Evolutionary conservation across 2,888 invertebrate species (phyloP).

Genomic region (Scaeva pyrastri): DNA sequence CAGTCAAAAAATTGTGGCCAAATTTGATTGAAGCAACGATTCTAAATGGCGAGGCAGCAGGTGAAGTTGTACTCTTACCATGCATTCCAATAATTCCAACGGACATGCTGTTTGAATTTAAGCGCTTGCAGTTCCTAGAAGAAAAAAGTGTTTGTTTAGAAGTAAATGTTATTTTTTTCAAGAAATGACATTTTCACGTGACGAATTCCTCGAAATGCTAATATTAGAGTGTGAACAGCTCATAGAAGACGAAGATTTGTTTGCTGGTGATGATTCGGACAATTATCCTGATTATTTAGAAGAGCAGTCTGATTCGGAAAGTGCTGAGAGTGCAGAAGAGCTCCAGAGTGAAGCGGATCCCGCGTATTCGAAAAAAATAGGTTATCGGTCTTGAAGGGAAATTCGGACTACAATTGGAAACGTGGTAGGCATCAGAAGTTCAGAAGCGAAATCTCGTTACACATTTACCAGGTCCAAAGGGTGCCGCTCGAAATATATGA

Average conservation of each 20-base stretch:
- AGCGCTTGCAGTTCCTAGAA: too few species aligned
- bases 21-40: too few species aligned
- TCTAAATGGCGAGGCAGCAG: too few species aligned
- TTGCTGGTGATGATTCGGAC: constrained; percentile 46
- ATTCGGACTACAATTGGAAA: constrained; percentile 1
- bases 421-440: constrained; percentile 28
- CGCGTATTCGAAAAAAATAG: constrained; percentile 30
- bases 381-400: constrained; percentile 22
- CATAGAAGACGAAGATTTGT: constrained; percentile 35
- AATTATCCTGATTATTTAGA: constrained; percentile 39
- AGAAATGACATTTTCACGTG: constrained; percentile 17
- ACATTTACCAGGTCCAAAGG: constrained; percentile 24
- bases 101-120: too few species aligned
- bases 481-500: constrained; percentile 38
- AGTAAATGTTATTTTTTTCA: too few species aligned
- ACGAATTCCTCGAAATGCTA: constrained; percentile 32
- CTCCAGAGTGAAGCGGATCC: constrained; percentile 24
- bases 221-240: constrained; percentile 28
- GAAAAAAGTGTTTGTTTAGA: too few species aligned
- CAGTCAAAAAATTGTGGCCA: too few species aligned
- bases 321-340: constrained; percentile 31
- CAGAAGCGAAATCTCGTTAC: constrained; percentile 27
- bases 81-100: too few species aligned
- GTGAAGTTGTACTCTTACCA: too few species aligned
- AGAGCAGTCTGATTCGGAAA: background rate